Percentiles rank a stretch among this genome's conserved stretches.
Evolutionary conservation across 2,888 invertebrate genomes (phyloP).

Genomic region (Tetragonula carbonaria): DNA sequence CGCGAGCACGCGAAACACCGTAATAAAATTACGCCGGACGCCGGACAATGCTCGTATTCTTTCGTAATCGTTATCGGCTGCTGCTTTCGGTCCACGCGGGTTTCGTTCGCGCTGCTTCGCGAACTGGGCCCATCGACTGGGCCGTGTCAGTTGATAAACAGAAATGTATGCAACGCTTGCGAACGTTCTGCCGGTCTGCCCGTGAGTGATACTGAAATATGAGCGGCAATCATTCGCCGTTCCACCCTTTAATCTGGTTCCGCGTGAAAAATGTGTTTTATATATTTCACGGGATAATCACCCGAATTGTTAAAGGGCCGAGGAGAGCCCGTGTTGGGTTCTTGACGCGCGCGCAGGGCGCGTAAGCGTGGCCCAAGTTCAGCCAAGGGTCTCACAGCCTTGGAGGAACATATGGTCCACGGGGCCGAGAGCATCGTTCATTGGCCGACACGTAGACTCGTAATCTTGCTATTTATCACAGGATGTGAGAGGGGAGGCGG

Average conservation of each 20-base stretch:
- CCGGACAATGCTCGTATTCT: conserved; percentile 22
- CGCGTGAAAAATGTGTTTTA: conserved; percentile 52
- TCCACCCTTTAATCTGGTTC: conserved; percentile 49
- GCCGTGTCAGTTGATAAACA: conserved; percentile 31
- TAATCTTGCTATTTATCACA: conserved; percentile 83
- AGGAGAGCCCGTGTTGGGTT: no score
- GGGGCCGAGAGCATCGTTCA: conserved; percentile 73
- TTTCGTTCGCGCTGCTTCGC: neutral
- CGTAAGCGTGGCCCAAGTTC: conserved; percentile 61
- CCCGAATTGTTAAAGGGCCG: conserved; percentile 49
- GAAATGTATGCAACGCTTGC: conserved; percentile 36
- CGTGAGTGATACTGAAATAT: conserved; percentile 53
- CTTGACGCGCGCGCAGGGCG: conserved; percentile 1
- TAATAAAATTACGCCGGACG: conserved; percentile 31
- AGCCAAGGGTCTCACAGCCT: conserved; percentile 75
- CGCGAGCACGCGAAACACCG: conserved; percentile 8
- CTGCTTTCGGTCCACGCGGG: no score
- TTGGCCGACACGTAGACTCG: conserved; percentile 77
- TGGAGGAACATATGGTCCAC: conserved; percentile 81
- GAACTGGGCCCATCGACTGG: no score
- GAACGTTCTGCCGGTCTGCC: neutral
- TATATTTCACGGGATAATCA: conserved; percentile 62
- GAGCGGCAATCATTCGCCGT: conserved; percentile 54
- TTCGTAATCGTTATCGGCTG: conserved; percentile 17
- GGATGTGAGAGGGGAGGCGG: conserved; percentile 72